These are phyloP conservation scores for Megalops cyprinoides DNA, from an alignment of 2,797 vertebrate species.

Conservation along the genomic window DNA sequence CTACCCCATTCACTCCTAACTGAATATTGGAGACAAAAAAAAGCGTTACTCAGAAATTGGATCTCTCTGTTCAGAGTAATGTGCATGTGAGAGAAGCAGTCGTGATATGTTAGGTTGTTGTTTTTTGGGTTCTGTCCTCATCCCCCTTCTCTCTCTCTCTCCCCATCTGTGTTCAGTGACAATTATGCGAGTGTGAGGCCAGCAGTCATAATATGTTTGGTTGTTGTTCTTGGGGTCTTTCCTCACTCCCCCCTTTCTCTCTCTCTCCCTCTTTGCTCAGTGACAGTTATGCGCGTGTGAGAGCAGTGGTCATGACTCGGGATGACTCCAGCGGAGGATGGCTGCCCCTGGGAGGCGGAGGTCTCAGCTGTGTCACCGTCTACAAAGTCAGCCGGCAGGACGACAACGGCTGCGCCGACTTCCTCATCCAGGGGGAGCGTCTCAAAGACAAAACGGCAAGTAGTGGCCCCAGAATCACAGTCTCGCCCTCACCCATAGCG, in stretches of 20 bases:
- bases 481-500: neutral
- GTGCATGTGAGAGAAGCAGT: too few species aligned
- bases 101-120: neutral
- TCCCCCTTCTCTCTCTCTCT: neutral
- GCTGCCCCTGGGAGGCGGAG: constrained; percentile 94
- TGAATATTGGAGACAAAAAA: too few species aligned
- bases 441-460: constrained; percentile 98
- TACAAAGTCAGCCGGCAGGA: constrained; percentile 90
- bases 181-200: neutral
- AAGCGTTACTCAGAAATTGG: too few species aligned
- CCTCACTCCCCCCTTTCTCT: neutral
- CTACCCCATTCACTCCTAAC: too few species aligned
- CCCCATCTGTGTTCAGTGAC: neutral
- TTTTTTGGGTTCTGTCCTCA: neutral
- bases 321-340: constrained; percentile 99
- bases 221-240: neutral
- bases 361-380: constrained; percentile 96
- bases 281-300: constrained; percentile 97
- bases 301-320: constrained; percentile 99
- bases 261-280: constrained; percentile 69
- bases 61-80: too few species aligned
- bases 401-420: constrained; percentile 88
- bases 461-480: neutral
- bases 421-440: constrained; percentile 96
- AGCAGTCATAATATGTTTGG: neutral